A percentile compares a stretch with the other conserved stretches of the same genome.
phyloP scores from a whole-genome alignment of 2,888 invertebrate species.

The Idaea biselata region DNA sequence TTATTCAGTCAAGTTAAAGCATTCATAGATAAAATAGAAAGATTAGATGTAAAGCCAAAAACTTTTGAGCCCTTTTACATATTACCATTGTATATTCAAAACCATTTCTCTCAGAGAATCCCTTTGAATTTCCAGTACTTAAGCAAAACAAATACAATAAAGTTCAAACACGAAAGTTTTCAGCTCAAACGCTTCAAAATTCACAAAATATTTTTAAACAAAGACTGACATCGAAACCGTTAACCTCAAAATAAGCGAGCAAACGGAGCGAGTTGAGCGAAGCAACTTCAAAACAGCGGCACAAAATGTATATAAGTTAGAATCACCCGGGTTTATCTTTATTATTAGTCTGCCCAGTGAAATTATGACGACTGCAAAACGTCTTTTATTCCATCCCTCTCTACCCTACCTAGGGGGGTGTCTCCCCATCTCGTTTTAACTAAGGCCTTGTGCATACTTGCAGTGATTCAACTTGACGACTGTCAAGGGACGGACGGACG shows the following conservation, averaged over 20 bases:
- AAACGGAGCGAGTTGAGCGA: conserved; percentile 5
- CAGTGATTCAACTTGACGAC: conserved; percentile 64
- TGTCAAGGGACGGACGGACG: conserved; percentile 49
- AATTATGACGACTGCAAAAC: conserved; percentile 82
- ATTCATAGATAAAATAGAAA: no score
- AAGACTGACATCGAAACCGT: conserved; percentile 25
- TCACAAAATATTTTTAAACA: conserved; percentile 26
- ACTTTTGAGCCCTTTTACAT: not conserved
- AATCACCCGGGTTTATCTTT: conserved; percentile 67
- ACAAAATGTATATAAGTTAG: conserved; percentile 29
- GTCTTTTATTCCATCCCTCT: conserved; percentile 50
- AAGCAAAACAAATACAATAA: not conserved
- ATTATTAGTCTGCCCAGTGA: conserved; percentile 80
- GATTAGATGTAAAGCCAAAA: not conserved
- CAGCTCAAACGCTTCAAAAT: conserved; percentile 5
- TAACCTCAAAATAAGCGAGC: conserved; percentile 32
- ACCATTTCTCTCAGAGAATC: not conserved
- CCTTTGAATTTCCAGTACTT: not conserved
- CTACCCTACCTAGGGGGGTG: conserved; percentile 18
- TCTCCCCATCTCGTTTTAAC: conserved; percentile 38
- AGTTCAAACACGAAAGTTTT: not conserved
- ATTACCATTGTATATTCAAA: not conserved
- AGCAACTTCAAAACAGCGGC: conserved; percentile 25
- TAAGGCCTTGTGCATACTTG: conserved; percentile 53
- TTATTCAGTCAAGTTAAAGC: no score